Base-by-base conservation (phyloP, 2,113 vertebrate species). In the Ictalurus furcatus region DNA sequence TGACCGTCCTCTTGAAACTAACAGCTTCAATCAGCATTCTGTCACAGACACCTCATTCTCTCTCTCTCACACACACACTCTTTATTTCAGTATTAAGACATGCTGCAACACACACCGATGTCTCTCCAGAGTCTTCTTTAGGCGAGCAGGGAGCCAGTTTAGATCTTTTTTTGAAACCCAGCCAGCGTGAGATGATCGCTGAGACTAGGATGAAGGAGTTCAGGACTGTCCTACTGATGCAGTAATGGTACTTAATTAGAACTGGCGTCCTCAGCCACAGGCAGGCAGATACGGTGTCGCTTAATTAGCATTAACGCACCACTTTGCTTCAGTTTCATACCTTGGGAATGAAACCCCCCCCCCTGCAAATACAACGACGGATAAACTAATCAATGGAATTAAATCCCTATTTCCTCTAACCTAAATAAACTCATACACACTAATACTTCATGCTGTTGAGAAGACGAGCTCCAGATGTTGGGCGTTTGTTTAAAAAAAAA, bases 201-300 rank as follows among this genome's bases (percentile, higher is more conserved):
- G n/a, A 56, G 37, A 78, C 19, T 81, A 63, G 74, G 52, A 28
- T 4, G 34, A 56, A 63, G 80, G 61, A 61, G 34, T 74, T 80
- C 54, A 84, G 71, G 61, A 30, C 56, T 69, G 85, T 89, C 65
- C 73, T 54, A 88, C 87, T 91, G 90, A 89, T 88, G 89, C 87
- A 67, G 52, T 87, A 89, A 89, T 89, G 78, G 85, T 87, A 86
- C 91, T 89, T 87, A 88, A 90, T 90, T 91, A 93, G 88, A 58
- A 85, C 69, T 87, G n/a, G 58, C 88, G 59, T 61, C 83, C 84
- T 37, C 74, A 52, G 85, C 90, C 90, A 82, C 85, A 86, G 90
- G 91, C 90, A 85, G 89, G 78, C 83, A 30, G 81, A 63, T 87
- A 88, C 81, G 87, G 88, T 88, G 90, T 86, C 90, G 85, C 88